Base-by-base conservation (phyloP, 2,113 vertebrate species). In the Ailuropoda melanoleuca region DNA sequence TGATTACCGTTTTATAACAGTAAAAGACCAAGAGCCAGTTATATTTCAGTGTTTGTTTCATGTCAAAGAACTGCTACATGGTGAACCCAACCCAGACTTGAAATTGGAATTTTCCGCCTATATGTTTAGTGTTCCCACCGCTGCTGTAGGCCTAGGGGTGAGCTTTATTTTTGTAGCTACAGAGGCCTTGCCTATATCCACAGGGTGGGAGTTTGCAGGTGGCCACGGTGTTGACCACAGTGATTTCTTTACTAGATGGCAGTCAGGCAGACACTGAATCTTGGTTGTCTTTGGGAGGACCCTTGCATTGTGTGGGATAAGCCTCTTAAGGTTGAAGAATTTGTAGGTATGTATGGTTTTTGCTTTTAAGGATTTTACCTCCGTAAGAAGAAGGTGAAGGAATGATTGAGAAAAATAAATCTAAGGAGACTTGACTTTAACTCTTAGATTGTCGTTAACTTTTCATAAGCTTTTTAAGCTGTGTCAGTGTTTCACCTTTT, bases 341-440 rank as follows among this genome's bases (percentile, higher is more conserved):
- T 93, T 83, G 48, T 62, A 78, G 43, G 24, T 43, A 50, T 12
- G 43, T 26, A 17, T 66, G 37, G 29, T 34, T 74, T 0, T 70
- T 81, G 88, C 12, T 74, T 96, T 95, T 90, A 72, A 95, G 66
- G 84, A 21, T 43, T 97, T 93, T 94, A 70, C 8, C 53, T 70
- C 3, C 66, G 19, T 43, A 72, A 53, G 43, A 94, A 88, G 46
- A 53, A 94, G n/a, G 78, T 43, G 14, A 62, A 87, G 55, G 39
- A 64, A 77, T 34, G 55, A 72, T 55, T 77, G 50, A 50, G 24
- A 84, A n/a, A 95, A 56, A 55, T 24, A 86, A 29, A 88, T 50
- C 48, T 50, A 21, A 62, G 31, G 53, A n/a, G 31, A 70, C 21
- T 26, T 48, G 68, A 96, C 39, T 78, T 90, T 77, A 78, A 81